Conservation (phyloP, 2,797 vertebrate genomes). For the Gambelia wislizenii region DNA sequence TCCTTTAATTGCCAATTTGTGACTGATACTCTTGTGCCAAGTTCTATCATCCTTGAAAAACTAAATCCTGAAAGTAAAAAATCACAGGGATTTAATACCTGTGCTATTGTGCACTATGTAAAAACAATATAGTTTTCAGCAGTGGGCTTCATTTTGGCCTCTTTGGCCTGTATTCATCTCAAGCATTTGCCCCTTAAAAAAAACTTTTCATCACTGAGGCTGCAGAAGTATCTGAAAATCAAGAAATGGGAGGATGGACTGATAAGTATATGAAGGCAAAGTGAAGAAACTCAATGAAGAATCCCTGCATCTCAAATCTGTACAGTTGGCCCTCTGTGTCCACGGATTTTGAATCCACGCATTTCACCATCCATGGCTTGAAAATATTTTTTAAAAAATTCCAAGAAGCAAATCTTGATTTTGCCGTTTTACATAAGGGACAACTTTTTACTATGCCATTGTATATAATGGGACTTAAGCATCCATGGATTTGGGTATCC, state of each 20-base stretch:
- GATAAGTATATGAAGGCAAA: not conserved
- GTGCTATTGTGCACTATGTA: not conserved
- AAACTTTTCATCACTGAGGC: not conserved
- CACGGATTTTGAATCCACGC: too few relatives aligned
- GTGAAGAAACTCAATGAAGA: not conserved
- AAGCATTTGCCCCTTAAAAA: not conserved
- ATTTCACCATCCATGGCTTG: too few relatives aligned
- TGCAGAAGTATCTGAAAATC: not conserved
- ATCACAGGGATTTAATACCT: not conserved
- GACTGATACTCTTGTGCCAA: not conserved
- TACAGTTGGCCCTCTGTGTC: too few relatives aligned
- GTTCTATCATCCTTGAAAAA: not conserved
- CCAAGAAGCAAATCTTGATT: too few relatives aligned
- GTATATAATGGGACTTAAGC: too few relatives aligned
- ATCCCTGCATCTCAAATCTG: not conserved
- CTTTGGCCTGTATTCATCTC: too few relatives aligned
- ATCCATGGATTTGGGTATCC: too few relatives aligned
- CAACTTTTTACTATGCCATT: too few relatives aligned
- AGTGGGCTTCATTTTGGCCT: not conserved
- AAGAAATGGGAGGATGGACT: not conserved
- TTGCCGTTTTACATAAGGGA: too few relatives aligned
- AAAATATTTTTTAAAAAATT: too few relatives aligned
- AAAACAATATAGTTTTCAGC: not conserved
- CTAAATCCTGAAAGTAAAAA: not conserved
- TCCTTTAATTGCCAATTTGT: not conserved